Percentiles rank a stretch among this genome's conserved stretches.
These are phyloP conservation scores for Ctenopoma multispine DNA, from an alignment of 2,797 vertebrate genomes.

Conservation along the genomic window DNA sequence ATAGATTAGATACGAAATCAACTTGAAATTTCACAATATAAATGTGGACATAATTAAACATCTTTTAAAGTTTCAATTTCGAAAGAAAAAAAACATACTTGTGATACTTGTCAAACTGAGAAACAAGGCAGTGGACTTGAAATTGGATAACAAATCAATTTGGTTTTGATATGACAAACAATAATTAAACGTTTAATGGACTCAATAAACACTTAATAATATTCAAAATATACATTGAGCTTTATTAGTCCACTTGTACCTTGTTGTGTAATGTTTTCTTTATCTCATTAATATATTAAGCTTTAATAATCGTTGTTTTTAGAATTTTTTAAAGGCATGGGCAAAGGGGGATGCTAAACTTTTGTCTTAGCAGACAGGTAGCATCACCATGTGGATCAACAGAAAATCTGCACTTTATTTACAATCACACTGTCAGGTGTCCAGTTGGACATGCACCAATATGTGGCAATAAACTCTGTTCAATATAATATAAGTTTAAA, in stretches of 20 bases:
- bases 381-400: conserved; percentile 43
- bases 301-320: too few relatives aligned
- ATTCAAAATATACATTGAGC: background rate
- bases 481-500: background rate
- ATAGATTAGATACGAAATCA: background rate
- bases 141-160: conserved; percentile 11
- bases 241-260: background rate
- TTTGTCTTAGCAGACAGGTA: conserved; percentile 10
- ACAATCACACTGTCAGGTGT: background rate
- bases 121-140: background rate
- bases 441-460: background rate
- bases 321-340: too few relatives aligned
- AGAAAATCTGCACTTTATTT: conserved; percentile 27
- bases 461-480: background rate
- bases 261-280: background rate
- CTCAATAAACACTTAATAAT: background rate
- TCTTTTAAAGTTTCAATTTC: background rate
- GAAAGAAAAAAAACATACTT: too few relatives aligned
- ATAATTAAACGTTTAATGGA: background rate
- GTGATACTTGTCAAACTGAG: too few relatives aligned
- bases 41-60: background rate
- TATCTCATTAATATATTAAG: background rate
- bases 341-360: background rate
- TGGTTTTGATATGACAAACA: background rate
- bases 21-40: background rate